Conservation (phyloP, 2,888 invertebrate species). For the Hypomecis punctinalis region DNA sequence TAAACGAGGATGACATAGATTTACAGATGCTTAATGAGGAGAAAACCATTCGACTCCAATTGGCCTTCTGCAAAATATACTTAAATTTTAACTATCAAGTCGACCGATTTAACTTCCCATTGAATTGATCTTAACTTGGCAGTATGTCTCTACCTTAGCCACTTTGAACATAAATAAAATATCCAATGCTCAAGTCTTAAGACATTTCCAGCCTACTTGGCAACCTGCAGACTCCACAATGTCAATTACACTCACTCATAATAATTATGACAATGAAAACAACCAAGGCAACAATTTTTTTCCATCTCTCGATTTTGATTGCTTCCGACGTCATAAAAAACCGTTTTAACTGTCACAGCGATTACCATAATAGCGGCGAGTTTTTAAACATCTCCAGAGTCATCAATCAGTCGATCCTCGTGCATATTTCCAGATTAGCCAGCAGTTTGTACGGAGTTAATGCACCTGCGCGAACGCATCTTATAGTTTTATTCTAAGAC, state of each 20-base stretch:
- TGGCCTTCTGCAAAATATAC: conserved; percentile 8
- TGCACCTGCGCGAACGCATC: conserved; percentile 77
- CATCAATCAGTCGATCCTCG: conserved; percentile 31
- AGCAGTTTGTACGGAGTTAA: conserved; percentile 24
- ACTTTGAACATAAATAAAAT: too few species aligned
- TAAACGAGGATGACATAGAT: conserved; percentile 22
- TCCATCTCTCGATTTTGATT: conserved; percentile 27
- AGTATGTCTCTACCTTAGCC: too few species aligned
- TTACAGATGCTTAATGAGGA: conserved; percentile 17
- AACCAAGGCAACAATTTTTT: conserved; percentile 4
- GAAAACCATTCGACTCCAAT: conserved; percentile 1
- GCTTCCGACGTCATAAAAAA: conserved; percentile 28
- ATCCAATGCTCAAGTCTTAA: neutral
- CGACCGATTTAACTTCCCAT: neutral
- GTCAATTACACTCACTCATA: conserved; percentile 1
- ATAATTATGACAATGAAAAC: conserved; percentile 9
- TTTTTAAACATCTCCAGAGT: conserved; percentile 28
- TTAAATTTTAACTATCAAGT: neutral
- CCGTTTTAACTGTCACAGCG: conserved; percentile 35
- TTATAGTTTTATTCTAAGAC: conserved; percentile 65
- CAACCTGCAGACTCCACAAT: neutral
- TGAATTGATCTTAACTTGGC: too few species aligned
- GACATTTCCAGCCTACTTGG: neutral
- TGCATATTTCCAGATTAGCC: conserved; percentile 21
- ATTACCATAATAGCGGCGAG: conserved; percentile 44